A percentile compares a stretch with the other conserved stretches of the same genome.
Evolutionary conservation across 2,113 vertebrate genomes (phyloP).

Genomic region (Alouatta palliata): DNA sequence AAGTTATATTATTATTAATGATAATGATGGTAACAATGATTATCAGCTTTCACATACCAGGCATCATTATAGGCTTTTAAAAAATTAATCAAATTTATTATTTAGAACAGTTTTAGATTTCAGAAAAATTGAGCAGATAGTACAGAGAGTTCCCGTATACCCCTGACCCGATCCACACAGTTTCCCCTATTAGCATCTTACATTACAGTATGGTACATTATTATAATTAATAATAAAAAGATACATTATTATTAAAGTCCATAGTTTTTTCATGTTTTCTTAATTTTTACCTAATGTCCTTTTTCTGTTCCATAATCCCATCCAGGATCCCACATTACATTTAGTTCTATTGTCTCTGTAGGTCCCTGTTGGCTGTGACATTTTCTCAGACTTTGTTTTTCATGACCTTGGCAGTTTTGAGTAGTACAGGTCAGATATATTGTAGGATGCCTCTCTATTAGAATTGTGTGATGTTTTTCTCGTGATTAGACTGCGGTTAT

Average conservation of each 20-base stretch:
- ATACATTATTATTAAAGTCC: background rate
- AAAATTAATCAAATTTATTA: background rate
- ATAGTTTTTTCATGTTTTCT: background rate
- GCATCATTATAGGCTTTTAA: background rate
- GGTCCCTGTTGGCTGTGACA: background rate
- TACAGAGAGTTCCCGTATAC: background rate
- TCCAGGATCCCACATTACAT: background rate
- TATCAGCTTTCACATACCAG: background rate
- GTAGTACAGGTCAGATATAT: background rate
- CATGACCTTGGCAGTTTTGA: background rate
- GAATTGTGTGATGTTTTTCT: background rate
- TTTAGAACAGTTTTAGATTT: background rate
- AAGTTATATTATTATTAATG: background rate
- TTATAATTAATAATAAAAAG: background rate
- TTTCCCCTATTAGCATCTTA: background rate
- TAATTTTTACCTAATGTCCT: background rate
- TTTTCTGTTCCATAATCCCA: background rate
- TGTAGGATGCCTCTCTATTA: background rate
- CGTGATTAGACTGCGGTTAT: background rate
- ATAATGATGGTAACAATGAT: background rate
- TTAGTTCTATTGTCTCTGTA: background rate
- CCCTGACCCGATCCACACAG: background rate
- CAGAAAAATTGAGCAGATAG: background rate
- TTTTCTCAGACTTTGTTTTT: background rate
- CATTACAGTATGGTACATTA: background rate